Evolutionary conservation across 2,113 vertebrate species (phyloP).

Genomic region (Entosphenus tridentatus): DNA sequence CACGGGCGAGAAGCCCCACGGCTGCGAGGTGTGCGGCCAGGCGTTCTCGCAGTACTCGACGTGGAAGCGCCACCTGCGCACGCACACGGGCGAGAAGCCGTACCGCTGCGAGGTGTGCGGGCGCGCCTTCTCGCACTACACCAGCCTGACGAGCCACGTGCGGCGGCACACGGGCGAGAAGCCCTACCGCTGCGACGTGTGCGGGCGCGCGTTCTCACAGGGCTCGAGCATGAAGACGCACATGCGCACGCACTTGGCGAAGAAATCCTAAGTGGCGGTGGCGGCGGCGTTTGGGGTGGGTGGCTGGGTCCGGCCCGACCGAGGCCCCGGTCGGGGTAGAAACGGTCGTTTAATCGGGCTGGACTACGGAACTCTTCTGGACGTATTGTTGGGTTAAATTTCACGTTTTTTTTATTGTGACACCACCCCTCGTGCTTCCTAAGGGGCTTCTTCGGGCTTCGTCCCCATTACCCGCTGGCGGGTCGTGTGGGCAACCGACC

Average conservation of each 20-base stretch:
- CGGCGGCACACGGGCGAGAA: conserved; percentile 5
- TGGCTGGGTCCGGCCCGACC: no score
- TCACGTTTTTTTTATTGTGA: no score
- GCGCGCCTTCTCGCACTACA: neutral
- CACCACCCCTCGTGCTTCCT: no score
- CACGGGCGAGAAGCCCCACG: neutral
- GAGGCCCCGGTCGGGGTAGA: no score
- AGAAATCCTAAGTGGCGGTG: neutral
- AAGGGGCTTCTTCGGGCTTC: no score
- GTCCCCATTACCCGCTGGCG: no score
- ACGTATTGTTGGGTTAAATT: no score
- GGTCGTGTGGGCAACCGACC: no score
- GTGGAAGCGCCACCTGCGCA: neutral
- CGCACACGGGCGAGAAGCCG: neutral
- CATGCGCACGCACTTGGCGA: neutral
- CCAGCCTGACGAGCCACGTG: neutral
- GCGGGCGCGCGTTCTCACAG: neutral
- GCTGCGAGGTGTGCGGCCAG: neutral
- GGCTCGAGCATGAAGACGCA: neutral
- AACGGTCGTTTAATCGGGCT: no score
- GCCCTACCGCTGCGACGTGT: neutral
- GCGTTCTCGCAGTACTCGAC: neutral
- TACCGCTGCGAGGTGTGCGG: neutral
- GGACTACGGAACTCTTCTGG: no score
- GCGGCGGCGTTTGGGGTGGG: no score